Evolutionary conservation across 2,888 invertebrate genomes (phyloP).

Genomic region (Keiferia lycopersicella): DNA sequence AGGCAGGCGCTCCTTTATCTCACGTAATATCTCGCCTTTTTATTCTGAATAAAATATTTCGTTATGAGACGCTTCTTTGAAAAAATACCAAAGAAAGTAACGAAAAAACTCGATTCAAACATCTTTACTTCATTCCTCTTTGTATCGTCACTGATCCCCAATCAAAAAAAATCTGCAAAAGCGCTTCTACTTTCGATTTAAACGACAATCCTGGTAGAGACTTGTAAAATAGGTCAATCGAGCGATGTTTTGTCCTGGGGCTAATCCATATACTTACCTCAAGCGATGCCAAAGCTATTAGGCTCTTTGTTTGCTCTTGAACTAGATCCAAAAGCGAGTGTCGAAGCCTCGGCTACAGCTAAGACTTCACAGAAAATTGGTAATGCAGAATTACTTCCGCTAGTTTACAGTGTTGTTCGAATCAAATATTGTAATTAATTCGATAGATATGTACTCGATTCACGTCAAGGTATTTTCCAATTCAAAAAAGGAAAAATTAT

Average conservation of each 20-base stretch:
- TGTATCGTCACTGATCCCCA: neutral
- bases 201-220: neutral
- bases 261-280: slow-evolving; percentile 52
- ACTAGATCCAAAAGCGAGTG: neutral
- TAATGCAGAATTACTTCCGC: too few relatives aligned
- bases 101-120: neutral
- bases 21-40: neutral
- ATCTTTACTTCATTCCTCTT: neutral
- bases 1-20: neutral
- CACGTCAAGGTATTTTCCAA: too few relatives aligned
- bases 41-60: neutral
- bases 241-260: slow-evolving; percentile 44
- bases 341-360: neutral
- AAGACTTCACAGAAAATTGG: neutral
- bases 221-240: slow-evolving; percentile 36
- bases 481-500: too few relatives aligned
- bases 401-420: too few relatives aligned
- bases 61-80: neutral
- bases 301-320: slow-evolving; percentile 40
- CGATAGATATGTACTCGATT: too few relatives aligned
- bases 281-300: slow-evolving; percentile 47
- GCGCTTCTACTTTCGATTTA: slow-evolving; percentile 1
- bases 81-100: neutral
- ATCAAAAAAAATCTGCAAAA: neutral
- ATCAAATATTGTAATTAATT: too few relatives aligned